Conservation (phyloP, 2,113 vertebrate genomes). For the Hylia prasina region DNA sequence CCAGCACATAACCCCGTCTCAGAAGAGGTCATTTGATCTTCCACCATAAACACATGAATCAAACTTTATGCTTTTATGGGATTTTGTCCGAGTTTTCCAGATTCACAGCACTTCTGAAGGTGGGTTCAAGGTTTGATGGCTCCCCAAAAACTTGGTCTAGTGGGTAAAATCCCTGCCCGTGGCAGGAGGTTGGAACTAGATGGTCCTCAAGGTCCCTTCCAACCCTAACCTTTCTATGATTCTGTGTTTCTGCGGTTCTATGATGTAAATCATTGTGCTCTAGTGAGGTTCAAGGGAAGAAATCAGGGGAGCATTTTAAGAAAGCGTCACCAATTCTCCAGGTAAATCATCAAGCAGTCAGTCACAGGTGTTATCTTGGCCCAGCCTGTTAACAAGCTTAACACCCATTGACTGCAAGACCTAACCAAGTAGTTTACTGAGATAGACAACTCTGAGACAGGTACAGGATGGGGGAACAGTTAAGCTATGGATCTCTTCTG, state of each 20-base stretch:
- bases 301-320: neutral
- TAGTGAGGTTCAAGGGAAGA: neutral
- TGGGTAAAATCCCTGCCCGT: neutral
- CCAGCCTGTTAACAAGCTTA: neutral
- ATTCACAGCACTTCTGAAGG: neutral
- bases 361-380: neutral
- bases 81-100: neutral
- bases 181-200: neutral
- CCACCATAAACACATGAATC: neutral
- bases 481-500: neutral
- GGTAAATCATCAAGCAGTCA: neutral
- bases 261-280: neutral
- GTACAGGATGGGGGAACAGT: neutral
- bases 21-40: slow-evolving; percentile 14
- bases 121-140: neutral
- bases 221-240: neutral
- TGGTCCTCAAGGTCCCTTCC: neutral
- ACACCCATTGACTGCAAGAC: neutral
- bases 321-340: neutral
- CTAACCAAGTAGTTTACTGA: neutral
- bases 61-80: neutral
- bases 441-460: neutral
- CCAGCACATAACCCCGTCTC: neutral
- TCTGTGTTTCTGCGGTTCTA: neutral
- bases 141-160: neutral